A percentile compares a stretch with the other conserved stretches of the same genome.
phyloP scores from a whole-genome alignment of 2,113 vertebrate species.

The Passer domesticus region DNA sequence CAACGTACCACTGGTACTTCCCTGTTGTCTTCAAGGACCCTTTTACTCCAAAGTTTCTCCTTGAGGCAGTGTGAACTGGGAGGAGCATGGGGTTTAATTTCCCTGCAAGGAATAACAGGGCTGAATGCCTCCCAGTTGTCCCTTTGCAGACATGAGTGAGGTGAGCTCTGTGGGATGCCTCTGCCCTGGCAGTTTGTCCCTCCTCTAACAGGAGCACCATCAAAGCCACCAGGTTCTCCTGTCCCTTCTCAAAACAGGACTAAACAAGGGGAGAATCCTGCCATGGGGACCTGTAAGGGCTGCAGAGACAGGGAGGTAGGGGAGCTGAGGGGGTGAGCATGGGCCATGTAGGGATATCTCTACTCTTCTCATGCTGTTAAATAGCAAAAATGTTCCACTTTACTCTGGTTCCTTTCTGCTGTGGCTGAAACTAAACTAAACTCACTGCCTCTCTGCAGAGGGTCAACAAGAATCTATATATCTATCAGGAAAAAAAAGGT shows the following conservation, averaged over 20 bases:
- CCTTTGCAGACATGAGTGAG: background rate
- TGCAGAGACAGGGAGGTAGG: background rate
- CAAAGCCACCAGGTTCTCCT: background rate
- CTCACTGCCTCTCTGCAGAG: background rate
- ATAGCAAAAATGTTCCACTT: background rate
- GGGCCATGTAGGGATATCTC: background rate
- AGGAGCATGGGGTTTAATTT: background rate
- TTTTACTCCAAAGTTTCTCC: background rate
- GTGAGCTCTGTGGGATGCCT: background rate
- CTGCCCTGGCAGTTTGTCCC: background rate
- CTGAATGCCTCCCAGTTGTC: background rate
- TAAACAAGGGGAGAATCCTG: background rate
- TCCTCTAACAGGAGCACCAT: background rate
- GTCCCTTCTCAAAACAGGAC: background rate
- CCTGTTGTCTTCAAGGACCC: background rate
- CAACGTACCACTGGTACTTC: background rate
- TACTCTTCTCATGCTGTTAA: background rate
- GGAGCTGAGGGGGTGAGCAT: background rate
- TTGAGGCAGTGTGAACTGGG: background rate
- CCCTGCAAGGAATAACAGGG: background rate
- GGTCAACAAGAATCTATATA: background rate
- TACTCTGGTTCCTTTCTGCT: background rate
- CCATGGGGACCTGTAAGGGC: background rate
- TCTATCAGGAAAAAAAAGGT: background rate
- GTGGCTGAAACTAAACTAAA: background rate